Evolutionary conservation across 35 echinoderm and acorn worm genomes (phyloP), one percentile per base, ranked within the genome.

Genomic region (Stichopus chloronotus): DNA sequence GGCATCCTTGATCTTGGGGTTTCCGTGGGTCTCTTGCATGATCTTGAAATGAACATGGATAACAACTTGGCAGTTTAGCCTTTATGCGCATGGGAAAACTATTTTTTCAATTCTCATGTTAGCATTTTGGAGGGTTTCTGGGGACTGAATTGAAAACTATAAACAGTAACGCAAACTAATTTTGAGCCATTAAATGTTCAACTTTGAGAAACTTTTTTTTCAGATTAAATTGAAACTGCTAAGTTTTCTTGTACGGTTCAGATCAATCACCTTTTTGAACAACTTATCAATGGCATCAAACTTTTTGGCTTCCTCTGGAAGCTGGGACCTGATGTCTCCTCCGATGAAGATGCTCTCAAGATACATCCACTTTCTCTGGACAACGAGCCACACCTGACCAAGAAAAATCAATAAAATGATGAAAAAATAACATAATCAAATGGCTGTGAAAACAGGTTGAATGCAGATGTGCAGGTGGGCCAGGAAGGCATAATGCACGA

Each of bases 291-390:
- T 99, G 77, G 92, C 94, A 92, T 99, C 97, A 99, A 99, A 99
- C 78, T 99, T 99, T 84, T 99, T 99, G 53, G 97, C 97, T 81
- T 99, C 97, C 79, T 99, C 97, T 52, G 97, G 97, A 8, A 99
- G 94, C 94, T 99, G 97, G 0, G 97, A 96, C 85, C 97, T 79
- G 92, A 99, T 99, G 58, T 99, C 97, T 79, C 97, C 97, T 87
- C 97, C 97, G 56, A 99, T 99, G 53, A 99, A 99, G 74, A 99
- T 99, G 84, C 97, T 99, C 84, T 99, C 97, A 19, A 99, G 87
- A 78, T 99, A 99, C 97, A 99, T 99, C 97, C 97, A 99, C 68
- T 99, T 99, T 10, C 97, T 92, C 23, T 99, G 97, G 6, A 99
- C 97, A 4, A 99, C 97, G 95, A 99, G 58, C 97, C 97, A 99